Conservation (phyloP, 2,113 vertebrate species). For the Hippocampus mohnikei region DNA sequence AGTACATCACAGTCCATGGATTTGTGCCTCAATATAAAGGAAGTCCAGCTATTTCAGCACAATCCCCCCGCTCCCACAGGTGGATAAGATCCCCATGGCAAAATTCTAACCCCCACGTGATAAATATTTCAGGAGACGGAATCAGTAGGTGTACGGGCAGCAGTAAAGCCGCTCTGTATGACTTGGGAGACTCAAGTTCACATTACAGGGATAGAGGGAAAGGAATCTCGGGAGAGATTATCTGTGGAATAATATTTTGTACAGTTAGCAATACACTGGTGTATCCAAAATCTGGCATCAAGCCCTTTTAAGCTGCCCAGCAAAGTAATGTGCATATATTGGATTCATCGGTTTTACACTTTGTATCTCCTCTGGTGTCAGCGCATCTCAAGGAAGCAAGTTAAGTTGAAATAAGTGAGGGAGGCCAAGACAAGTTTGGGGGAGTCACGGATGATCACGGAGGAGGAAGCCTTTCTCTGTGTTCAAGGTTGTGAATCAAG, state of each 20-base stretch:
- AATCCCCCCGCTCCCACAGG: constrained; percentile 56
- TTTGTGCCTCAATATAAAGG: constrained; percentile 49
- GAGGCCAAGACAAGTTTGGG: constrained; percentile 4
- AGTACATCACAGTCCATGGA: constrained; percentile 40
- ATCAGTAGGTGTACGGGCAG: constrained; percentile 53
- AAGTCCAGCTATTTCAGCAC: constrained; percentile 56
- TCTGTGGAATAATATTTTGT: constrained; percentile 13
- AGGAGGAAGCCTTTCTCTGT: neutral
- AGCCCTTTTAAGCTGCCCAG: constrained; percentile 16
- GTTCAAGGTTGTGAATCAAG: neutral
- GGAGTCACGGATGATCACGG: constrained; percentile 3
- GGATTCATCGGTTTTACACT: constrained; percentile 19
- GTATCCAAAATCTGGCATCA: neutral
- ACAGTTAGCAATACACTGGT: neutral
- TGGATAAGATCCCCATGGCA: constrained; percentile 58
- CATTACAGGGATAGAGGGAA: constrained; percentile 22
- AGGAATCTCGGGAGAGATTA: constrained; percentile 33
- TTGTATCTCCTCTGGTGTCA: constrained; percentile 5
- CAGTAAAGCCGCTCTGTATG: constrained; percentile 41
- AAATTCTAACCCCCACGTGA: constrained; percentile 52
- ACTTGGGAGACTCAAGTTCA: constrained; percentile 46
- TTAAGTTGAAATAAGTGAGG: neutral
- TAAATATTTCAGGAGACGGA: constrained; percentile 66
- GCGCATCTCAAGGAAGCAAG: neutral
- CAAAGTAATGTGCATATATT: constrained; percentile 11